phyloP scores from a whole-genome alignment of 2,797 vertebrate species.

The Megalops cyprinoides region DNA sequence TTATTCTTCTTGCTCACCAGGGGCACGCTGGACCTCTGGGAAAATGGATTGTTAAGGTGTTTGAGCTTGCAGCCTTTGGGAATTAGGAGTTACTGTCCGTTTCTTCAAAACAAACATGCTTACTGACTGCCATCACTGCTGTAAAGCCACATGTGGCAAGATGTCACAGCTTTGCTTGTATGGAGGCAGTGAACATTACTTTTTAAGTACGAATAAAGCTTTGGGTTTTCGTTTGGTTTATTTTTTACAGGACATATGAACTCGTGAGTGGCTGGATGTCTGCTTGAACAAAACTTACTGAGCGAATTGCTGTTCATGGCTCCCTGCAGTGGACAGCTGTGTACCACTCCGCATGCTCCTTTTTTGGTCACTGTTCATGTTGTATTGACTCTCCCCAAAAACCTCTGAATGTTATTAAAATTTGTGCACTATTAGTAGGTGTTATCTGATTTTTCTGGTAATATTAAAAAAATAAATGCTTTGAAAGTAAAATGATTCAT shows the following conservation, averaged over 20 bases:
- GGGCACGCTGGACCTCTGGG: not conserved
- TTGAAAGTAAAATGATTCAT: not conserved
- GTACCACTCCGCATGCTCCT: not conserved
- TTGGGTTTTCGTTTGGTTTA: not conserved
- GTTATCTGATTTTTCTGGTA: not conserved
- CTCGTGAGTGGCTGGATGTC: not conserved
- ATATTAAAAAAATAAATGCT: not conserved
- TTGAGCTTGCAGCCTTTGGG: not conserved
- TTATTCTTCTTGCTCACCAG: not conserved
- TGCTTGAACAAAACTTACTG: not conserved
- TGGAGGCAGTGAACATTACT: not conserved
- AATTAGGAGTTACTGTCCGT: no score
- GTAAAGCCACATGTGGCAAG: not conserved
- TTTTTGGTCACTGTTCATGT: constrained; percentile 5
- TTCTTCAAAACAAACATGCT: constrained; percentile 13
- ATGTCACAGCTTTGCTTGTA: not conserved
- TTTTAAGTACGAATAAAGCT: not conserved
- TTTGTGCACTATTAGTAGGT: constrained; percentile 8
- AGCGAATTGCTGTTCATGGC: not conserved
- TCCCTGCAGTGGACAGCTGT: not conserved
- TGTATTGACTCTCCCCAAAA: not conserved
- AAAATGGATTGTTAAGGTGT: not conserved
- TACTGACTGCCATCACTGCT: not conserved
- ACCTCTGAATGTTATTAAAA: constrained; percentile 4
- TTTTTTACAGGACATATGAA: not conserved